Evolutionary conservation across 2,113 vertebrate genomes (phyloP).

Genomic region (Bubalus kerabau): DNA sequence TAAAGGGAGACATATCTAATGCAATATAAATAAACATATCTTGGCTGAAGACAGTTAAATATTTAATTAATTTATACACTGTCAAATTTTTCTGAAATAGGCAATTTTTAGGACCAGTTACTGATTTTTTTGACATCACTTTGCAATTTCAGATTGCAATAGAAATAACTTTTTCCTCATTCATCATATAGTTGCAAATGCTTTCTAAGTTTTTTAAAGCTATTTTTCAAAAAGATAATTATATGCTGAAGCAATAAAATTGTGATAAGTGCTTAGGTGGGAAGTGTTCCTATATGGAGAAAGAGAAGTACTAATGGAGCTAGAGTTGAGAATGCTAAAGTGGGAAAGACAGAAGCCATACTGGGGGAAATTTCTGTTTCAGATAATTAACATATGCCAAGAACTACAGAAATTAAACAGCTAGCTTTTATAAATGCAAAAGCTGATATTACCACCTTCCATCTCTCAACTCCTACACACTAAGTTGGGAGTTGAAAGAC

Average conservation of each 20-base stretch:
- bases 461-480: not conserved
- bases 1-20: not conserved
- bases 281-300: not conserved
- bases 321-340: not conserved
- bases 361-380: not conserved
- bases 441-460: not conserved
- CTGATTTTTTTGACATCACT: not conserved
- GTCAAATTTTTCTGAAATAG: not conserved
- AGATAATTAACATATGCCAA: not conserved
- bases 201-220: not conserved
- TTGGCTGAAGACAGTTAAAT: not conserved
- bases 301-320: not conserved
- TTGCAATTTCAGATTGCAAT: not conserved
- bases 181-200: not conserved
- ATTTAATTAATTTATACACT: not conserved
- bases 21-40: not conserved
- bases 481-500: not conserved
- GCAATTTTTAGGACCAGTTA: not conserved
- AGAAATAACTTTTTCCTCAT: not conserved
- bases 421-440: not conserved
- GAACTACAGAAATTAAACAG: not conserved
- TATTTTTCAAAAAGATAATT: slow-evolving; percentile 2
- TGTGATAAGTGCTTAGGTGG: not conserved
- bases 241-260: not conserved
- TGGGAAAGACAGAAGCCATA: not conserved